Percentiles rank a stretch among this genome's conserved stretches.
Evolutionary conservation across 2,888 invertebrate species (phyloP).

Genomic region (Lysandra bellargus): DNA sequence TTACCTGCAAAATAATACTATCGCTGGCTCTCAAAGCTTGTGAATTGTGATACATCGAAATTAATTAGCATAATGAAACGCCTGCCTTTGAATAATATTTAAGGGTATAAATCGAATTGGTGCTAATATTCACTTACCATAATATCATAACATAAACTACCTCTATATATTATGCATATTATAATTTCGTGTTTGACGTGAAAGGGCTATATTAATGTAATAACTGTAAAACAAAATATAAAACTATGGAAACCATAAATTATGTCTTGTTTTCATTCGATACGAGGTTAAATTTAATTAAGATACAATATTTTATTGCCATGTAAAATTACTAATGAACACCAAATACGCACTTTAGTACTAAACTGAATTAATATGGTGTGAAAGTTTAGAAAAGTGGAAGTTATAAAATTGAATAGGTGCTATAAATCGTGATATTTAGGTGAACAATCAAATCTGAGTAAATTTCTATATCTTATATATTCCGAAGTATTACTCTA

Average conservation of each 20-base stretch:
- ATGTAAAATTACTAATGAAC: background rate
- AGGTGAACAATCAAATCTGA: background rate
- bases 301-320: constrained; percentile 6
- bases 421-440: background rate
- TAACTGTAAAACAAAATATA: background rate
- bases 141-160: background rate
- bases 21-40: constrained; percentile 37
- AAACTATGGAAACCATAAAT: background rate
- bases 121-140: constrained; percentile 30
- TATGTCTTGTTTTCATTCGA: background rate
- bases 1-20: background rate
- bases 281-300: background rate
- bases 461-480: too few relatives aligned
- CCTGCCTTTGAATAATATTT: constrained; percentile 44
- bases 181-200: background rate
- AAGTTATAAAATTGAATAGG: constrained; percentile 1
- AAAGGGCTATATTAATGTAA: background rate
- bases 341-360: background rate
- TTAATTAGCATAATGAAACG: constrained; percentile 48
- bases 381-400: constrained; percentile 9
- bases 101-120: constrained; percentile 37
- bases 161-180: constrained; percentile 15
- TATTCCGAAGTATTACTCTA: too few relatives aligned
- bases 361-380: background rate
- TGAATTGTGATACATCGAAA: constrained; percentile 36